A percentile compares a stretch with the other conserved stretches of the same genome.
These are phyloP conservation scores for Macroglossus sobrinus DNA, from an alignment of 2,113 vertebrate species.

Conservation along the genomic window DNA sequence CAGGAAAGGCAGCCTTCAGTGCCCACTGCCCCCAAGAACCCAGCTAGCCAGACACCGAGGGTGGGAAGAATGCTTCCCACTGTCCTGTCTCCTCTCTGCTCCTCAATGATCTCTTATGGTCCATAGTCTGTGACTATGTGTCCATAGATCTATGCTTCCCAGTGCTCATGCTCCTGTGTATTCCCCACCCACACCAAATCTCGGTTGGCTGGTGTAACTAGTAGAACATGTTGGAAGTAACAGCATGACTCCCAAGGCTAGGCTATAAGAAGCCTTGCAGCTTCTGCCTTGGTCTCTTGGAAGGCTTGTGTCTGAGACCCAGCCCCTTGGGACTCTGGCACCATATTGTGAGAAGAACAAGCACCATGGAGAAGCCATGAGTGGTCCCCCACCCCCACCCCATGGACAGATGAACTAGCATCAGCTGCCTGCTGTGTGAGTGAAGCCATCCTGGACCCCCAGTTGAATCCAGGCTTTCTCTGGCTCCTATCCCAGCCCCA, in stretches of 20 bases:
- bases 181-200: not conserved
- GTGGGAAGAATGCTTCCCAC: too few relatives aligned
- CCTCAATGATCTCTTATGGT: fast-evolving
- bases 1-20: not conserved
- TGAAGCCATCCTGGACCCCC: not conserved
- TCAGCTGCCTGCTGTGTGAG: fast-evolving
- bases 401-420: fast-evolving
- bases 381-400: not conserved
- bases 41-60: not conserved
- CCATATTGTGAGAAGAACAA: not conserved
- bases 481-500: not conserved
- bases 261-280: not conserved
- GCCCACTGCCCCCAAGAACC: not conserved
- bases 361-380: not conserved
- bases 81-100: not conserved
- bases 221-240: not conserved
- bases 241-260: not conserved
- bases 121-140: too few relatives aligned
- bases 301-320: not conserved
- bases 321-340: not conserved
- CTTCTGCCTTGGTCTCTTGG: not conserved
- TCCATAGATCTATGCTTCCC: not conserved
- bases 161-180: fast-evolving
- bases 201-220: not conserved
- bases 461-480: not conserved